Conservation (phyloP, 2,113 vertebrate genomes). For the Puntigrus tetrazona region DNA sequence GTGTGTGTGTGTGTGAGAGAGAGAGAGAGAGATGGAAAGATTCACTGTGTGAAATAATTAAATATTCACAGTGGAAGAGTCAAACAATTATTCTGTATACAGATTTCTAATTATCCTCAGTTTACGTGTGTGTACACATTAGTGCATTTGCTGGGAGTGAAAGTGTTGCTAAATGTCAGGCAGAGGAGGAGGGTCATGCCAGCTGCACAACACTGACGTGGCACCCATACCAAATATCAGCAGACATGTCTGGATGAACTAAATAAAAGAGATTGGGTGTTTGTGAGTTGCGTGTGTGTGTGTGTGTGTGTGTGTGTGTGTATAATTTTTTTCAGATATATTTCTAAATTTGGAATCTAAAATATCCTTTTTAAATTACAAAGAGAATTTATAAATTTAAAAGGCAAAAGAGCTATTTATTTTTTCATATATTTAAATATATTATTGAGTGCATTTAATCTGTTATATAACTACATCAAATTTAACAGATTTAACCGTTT, state of each 20-base stretch:
- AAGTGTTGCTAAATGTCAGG: constrained; percentile 63
- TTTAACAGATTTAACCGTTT: background rate
- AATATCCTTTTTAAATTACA: too few relatives aligned
- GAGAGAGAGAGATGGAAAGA: constrained; percentile 13
- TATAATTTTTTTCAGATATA: background rate
- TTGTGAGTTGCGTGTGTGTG: constrained; percentile 6
- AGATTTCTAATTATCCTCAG: constrained; percentile 46
- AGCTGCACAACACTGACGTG: constrained; percentile 40
- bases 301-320: background rate
- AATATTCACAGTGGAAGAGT: constrained; percentile 38
- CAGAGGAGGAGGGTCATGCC: constrained; percentile 37
- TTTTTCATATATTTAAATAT: background rate
- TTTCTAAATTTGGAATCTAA: too few relatives aligned
- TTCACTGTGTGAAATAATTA: constrained; percentile 27
- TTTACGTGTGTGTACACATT: constrained; percentile 7
- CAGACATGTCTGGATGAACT: constrained; percentile 29
- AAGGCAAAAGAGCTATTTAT: too few relatives aligned
- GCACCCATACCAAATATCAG: constrained; percentile 46
- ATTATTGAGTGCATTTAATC: background rate
- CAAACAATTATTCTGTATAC: constrained; percentile 70
- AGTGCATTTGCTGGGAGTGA: constrained; percentile 68
- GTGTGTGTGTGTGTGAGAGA: background rate
- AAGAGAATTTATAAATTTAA: too few relatives aligned
- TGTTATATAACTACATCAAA: background rate
- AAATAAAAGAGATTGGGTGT: background rate